Conservation (phyloP, 2,113 vertebrate genomes). For the Dicrurus megarhynchus region DNA sequence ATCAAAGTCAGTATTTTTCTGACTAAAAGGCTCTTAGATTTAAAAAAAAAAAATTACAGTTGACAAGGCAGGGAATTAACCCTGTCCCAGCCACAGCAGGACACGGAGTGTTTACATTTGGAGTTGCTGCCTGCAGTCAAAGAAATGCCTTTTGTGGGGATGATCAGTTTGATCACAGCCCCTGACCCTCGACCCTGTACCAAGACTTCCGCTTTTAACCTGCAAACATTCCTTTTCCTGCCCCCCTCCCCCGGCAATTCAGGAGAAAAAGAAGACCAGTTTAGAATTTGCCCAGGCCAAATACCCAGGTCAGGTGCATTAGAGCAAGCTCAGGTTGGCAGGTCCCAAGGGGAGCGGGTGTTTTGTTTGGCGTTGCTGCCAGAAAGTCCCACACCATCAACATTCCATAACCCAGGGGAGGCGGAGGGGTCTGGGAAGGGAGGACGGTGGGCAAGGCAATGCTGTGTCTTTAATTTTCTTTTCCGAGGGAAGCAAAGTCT, state of each 20-base stretch:
- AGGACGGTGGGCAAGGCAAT: not conserved
- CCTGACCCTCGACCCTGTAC: not conserved
- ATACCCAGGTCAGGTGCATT: not conserved
- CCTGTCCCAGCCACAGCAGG: not conserved
- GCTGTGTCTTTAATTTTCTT: conserved; percentile 80
- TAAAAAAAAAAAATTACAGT: not conserved
- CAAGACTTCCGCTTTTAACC: not conserved
- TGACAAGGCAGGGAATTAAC: not conserved
- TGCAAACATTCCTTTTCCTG: not conserved
- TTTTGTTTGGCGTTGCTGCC: not conserved
- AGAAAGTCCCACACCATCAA: not conserved
- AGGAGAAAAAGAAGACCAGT: not conserved
- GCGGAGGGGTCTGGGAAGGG: not conserved
- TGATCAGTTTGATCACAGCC: not conserved
- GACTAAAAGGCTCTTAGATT: not conserved
- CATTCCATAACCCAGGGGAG: not conserved
- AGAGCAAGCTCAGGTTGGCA: not conserved
- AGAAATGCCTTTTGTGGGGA: not conserved
- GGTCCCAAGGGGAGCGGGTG: not conserved
- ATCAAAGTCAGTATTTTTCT: not conserved
- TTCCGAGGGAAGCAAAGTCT: conserved; percentile 65
- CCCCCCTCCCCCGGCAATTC: not conserved
- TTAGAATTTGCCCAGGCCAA: not conserved
- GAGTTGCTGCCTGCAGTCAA: not conserved
- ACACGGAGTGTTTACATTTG: not conserved